A percentile compares a stretch with the other conserved stretches of the same genome.
Evolutionary conservation across 1,140 invertebrate genomes (phyloP).

Genomic region (Anadara kagoshimensis): DNA sequence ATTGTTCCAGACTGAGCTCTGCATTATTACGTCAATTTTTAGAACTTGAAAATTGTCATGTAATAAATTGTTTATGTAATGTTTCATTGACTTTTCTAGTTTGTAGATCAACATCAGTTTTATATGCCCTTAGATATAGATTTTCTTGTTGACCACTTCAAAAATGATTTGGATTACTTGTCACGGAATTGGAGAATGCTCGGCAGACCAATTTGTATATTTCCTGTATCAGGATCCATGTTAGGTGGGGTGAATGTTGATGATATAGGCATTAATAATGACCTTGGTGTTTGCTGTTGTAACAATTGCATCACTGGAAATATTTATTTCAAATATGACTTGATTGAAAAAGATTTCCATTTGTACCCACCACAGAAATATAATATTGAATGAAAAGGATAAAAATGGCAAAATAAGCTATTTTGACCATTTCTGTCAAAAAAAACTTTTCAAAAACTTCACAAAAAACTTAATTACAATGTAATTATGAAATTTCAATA

Average conservation of each 20-base stretch:
- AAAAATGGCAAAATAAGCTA: no score
- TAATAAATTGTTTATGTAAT: no score
- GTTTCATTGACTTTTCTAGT: constrained; percentile 78
- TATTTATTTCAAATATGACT: not conserved
- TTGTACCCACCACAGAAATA: no score
- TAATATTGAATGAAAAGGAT: no score
- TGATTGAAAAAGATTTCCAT: not conserved
- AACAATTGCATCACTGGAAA: not conserved
- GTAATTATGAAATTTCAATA: no score
- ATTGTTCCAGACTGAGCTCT: no score
- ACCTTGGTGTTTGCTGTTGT: not conserved
- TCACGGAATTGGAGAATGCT: constrained; percentile 76
- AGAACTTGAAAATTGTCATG: no score
- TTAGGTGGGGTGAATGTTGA: constrained; percentile 83
- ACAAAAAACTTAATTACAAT: no score
- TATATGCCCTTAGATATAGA: constrained; percentile 72
- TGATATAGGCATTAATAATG: not conserved
- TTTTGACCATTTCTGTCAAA: no score
- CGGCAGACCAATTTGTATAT: constrained; percentile 70
- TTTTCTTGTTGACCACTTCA: constrained; percentile 70
- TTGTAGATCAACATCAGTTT: constrained; percentile 74
- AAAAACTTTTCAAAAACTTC: no score
- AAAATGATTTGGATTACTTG: constrained; percentile 70
- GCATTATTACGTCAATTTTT: no score
- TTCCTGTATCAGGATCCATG: constrained; percentile 83